These are phyloP conservation scores for Rutilus rutilus DNA, from an alignment of 2,113 vertebrate genomes.

Conservation along the genomic window DNA sequence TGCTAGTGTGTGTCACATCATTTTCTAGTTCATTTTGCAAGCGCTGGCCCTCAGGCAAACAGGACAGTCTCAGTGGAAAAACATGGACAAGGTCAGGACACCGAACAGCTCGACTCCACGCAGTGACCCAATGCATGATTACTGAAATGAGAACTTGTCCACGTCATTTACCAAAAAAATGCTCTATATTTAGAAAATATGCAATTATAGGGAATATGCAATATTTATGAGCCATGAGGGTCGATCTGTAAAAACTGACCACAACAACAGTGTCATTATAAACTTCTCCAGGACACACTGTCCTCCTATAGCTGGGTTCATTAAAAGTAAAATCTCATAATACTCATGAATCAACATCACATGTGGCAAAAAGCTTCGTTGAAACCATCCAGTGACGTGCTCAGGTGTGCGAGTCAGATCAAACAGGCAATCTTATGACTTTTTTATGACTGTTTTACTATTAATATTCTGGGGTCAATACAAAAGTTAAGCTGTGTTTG, in stretches of 20 bases:
- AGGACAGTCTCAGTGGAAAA: constrained; percentile 16
- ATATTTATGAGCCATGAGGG: neutral
- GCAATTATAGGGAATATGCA: neutral
- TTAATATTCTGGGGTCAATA: neutral
- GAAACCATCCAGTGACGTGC: neutral
- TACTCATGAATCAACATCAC: neutral
- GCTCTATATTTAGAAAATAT: constrained; percentile 36
- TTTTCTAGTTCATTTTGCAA: constrained; percentile 45
- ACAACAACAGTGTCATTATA: neutral
- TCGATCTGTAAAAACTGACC: neutral
- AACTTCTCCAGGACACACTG: neutral
- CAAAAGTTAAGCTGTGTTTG: neutral
- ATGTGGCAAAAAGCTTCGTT: neutral
- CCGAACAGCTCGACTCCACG: constrained; percentile 32
- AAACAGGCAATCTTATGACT: constrained; percentile 11
- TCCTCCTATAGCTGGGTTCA: neutral
- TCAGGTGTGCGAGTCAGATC: constrained; percentile 1
- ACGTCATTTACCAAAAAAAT: constrained; percentile 37
- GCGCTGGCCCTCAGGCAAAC: constrained; percentile 42
- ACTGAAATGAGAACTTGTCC: constrained; percentile 25
- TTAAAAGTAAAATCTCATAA: neutral
- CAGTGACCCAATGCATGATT: constrained; percentile 45
- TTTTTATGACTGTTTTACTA: constrained; percentile 4
- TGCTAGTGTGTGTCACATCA: neutral
- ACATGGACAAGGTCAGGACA: constrained; percentile 51